Base-by-base conservation (phyloP, 1,140 invertebrate species). In the Drosophila eugracilis region DNA sequence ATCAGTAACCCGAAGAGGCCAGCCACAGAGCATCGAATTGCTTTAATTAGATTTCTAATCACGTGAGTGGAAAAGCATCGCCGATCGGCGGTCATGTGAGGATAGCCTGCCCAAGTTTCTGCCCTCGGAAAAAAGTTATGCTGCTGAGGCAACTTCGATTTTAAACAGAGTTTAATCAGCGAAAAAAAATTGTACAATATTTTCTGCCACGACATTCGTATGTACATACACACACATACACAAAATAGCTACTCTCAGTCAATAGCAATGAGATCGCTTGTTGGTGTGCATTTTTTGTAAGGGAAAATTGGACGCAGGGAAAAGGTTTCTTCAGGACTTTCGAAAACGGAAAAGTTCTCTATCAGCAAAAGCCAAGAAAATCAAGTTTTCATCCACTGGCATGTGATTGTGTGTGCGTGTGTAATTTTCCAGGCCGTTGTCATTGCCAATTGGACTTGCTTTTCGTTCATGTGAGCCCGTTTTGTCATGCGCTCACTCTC, bases 41-140 rank as follows among this genome's bases (percentile, higher is more conserved):
- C 83, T 86, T 83, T 57, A 85, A 78, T 88, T 89, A 78, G 71
- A 88, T 83, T 88, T 88, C 84, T 78, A 83, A 88, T 88, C 83
- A 88, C 83, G 83, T 88, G 83, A 88, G 83, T 88, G 84, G 62
- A 63, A 60, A 72, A 49, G 22, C 28, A 58, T n/a, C 45, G 15
- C 37, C 32, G 39, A 69, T 30, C 9, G 41, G 32, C 48, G 66
- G 67, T 88, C 77, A 86, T 81, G 73, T 88, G 78, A 78, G 63
- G 54, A 19, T 4, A 21, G 41, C 42, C 37, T 53, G 49, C 55
- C 5, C 39, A 66, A 57, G 44, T 57, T 54, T 37, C 54, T 32
- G 9, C 41, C 30, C 62, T 52, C 17, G 15, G 28, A 45, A 54
- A 58, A 50, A 42, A 59, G n/a, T n/a, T 28, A 70, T 78, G 67